Percentiles rank a stretch among this genome's conserved stretches.
phyloP scores from a whole-genome alignment of 37 sponge, comb jelly and placozoan species.

The Bolinopsis microptera region DNA sequence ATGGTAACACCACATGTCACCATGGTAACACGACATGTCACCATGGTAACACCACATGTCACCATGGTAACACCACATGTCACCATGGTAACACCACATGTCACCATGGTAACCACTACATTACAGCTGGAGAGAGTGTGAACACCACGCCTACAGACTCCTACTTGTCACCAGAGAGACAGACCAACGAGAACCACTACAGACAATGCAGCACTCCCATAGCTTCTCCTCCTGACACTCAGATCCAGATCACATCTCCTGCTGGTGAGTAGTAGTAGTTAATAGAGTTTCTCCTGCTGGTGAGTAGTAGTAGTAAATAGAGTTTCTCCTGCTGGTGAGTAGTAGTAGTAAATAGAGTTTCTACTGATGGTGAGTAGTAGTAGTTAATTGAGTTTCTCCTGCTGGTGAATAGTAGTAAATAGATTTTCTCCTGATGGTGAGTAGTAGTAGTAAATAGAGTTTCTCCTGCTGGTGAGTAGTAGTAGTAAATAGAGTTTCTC shows the following conservation, averaged over 20 bases:
- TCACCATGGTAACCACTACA: no score
- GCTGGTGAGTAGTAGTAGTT: background rate
- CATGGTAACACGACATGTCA: no score
- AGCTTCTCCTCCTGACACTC: background rate
- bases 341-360: background rate
- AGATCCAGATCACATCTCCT: background rate
- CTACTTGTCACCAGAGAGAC: background rate
- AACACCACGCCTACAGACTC: background rate
- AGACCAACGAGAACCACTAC: background rate
- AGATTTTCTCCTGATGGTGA: no score
- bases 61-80: no score
- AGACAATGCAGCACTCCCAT: slow-evolving; percentile 25
- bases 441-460: no score
- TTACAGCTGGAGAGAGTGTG: no score
- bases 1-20: no score
- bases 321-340: background rate
- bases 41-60: no score
- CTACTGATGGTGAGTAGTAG: background rate
- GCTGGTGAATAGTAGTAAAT: no score
- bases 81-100: no score
- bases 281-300: background rate
- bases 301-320: background rate
- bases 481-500: no score
- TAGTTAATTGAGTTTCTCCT: background rate
- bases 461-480: no score